These are phyloP conservation scores for Rhincodon typus DNA, from an alignment of 2,797 vertebrate genomes.

Conservation along the genomic window DNA sequence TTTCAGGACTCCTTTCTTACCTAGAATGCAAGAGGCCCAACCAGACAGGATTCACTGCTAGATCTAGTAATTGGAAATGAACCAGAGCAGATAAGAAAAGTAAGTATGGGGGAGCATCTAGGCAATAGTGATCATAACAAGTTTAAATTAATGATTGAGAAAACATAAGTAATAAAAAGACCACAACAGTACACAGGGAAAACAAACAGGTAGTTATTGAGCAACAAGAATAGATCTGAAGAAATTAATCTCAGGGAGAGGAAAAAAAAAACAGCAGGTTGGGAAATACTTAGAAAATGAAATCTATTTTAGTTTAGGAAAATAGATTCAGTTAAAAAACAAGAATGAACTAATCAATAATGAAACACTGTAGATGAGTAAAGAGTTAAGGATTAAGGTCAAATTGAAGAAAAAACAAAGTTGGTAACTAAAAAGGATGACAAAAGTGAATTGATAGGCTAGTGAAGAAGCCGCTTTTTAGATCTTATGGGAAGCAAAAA, in stretches of 20 bases:
- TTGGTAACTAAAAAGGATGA: background rate
- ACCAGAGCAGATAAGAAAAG: conserved; percentile 4
- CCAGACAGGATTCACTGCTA: background rate
- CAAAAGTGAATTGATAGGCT: background rate
- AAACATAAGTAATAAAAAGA: background rate
- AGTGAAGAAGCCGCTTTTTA: background rate
- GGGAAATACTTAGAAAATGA: background rate
- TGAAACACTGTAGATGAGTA: background rate
- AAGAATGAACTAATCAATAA: background rate
- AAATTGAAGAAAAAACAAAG: background rate
- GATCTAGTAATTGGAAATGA: background rate
- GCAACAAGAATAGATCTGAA: background rate
- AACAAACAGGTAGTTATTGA: background rate
- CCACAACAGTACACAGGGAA: background rate
- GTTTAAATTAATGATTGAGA: conserved; percentile 18
- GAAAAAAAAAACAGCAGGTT: background rate
- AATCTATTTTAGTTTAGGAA: background rate
- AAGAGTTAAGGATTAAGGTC: background rate
- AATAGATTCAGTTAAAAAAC: background rate
- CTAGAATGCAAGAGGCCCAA: background rate
- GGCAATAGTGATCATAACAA: background rate
- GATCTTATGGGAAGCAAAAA: background rate
- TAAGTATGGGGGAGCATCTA: background rate
- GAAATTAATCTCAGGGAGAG: too few species aligned
- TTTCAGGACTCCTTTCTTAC: background rate